Conservation (phyloP, 2,888 invertebrate species). For the Aphrophora alni region DNA sequence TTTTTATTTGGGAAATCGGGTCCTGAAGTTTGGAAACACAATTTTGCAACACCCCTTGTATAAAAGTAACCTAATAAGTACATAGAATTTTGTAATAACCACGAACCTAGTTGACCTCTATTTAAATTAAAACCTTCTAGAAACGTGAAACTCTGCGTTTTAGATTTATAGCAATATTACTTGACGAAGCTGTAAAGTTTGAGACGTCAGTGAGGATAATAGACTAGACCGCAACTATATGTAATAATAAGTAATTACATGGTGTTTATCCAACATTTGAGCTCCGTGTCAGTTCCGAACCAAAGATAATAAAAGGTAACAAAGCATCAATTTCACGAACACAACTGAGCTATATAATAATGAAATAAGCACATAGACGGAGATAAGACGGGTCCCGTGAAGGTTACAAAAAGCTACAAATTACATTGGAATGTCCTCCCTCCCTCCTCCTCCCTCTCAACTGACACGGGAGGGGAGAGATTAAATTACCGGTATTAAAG, state of each 20-base stretch:
- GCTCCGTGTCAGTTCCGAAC: background rate
- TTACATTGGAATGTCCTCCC: constrained; percentile 50
- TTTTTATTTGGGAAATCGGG: no score
- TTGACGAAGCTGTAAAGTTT: no score
- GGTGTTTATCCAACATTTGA: constrained; percentile 3
- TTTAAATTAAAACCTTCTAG: no score
- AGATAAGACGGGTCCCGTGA: background rate
- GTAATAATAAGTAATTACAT: constrained; percentile 13
- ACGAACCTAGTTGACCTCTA: no score
- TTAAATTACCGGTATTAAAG: constrained; percentile 28
- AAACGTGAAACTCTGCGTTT: no score
- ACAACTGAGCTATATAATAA: constrained; percentile 26
- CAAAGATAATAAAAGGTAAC: background rate
- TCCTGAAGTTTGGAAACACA: no score
- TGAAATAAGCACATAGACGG: constrained; percentile 27
- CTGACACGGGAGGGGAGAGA: background rate
- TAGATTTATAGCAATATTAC: no score
- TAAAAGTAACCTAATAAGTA: no score
- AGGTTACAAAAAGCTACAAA: constrained; percentile 47
- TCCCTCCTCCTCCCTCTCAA: constrained; percentile 9
- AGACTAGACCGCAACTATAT: background rate
- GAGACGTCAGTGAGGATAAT: no score
- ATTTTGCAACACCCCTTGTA: no score
- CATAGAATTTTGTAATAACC: no score
- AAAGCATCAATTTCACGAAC: constrained; percentile 2